Evolutionary conservation across 2,888 invertebrate genomes (phyloP), one percentile per base, ranked within the genome.

Genomic region (Cerastoderma edule): DNA sequence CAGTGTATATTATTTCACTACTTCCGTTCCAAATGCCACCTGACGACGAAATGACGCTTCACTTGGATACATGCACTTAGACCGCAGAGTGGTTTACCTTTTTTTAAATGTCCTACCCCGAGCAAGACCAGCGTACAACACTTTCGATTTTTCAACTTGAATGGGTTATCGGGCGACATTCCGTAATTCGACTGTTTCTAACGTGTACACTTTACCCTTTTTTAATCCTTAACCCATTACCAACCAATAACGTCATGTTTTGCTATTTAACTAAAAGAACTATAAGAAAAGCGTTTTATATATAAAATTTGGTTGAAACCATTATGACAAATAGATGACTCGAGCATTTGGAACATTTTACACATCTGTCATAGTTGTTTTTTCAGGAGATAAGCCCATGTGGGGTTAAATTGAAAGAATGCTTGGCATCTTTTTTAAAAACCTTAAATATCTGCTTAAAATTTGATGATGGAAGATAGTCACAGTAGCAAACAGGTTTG

Each of bases 1-100:
- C 60, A 35, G 22, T 60, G 39, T 60, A 60, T 60, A 60, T n/a
- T n/a, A n/a, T 60, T 60, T 60, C 60, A 60, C 60, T 60, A 60
- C 39, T 60, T 60, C 60, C 60, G 60, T 39, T 60, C 60, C 60
- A 60, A 60, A n/a, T n/a, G 60, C 39, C 33, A 39, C 60, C 39
- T 60, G 22, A 60, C 60, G 39, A 60, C 60, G 39, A 60, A 27
- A 60, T 39, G 24, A 32, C 33, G 39, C 28, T 60, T 5, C 39
- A 39, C 60, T 39, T 60, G 60, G 60, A 60, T 60, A 60, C 60
- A 13, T 39, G 60, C 5, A 19, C 33, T 60, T n/a, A 33, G 39
- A n/a, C n/a, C 39, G 39, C 39, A n/a, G 50, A 50, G 50, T 27
- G 50, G 24, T 50, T n/a, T 50, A 50, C 50, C n/a, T 50, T 50